Evolutionary conservation across 2,888 invertebrate genomes (phyloP).

Genomic region (Mesoligia furuncula): DNA sequence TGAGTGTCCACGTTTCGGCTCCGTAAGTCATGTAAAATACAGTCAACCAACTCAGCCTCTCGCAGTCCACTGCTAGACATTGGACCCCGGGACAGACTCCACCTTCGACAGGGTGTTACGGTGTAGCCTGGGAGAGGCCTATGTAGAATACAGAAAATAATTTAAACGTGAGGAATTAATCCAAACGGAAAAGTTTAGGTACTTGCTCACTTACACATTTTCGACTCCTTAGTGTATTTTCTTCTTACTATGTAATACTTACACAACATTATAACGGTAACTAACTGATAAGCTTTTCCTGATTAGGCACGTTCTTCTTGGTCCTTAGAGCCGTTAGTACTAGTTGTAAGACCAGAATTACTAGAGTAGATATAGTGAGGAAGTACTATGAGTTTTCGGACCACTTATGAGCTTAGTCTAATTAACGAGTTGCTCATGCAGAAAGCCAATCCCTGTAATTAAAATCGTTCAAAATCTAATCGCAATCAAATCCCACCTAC

Average conservation of each 20-base stretch:
- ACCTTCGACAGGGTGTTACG: too few species aligned
- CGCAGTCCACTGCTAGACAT: too few species aligned
- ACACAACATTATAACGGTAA: constrained; percentile 6
- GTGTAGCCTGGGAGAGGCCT: too few species aligned
- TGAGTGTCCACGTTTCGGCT: too few species aligned
- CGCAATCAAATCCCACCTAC: too few species aligned
- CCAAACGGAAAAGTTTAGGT: background rate
- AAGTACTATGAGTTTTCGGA: background rate
- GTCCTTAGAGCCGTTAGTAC: constrained; percentile 7
- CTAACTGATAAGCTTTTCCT: constrained; percentile 19
- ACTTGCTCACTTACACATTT: background rate
- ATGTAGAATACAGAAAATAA: too few species aligned
- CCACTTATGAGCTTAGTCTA: background rate
- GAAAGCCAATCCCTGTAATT: too few species aligned
- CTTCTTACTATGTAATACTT: constrained; percentile 26
- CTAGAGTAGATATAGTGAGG: background rate
- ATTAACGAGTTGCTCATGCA: constrained; percentile 1
- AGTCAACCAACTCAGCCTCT: too few species aligned
- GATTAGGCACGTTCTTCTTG: constrained; percentile 39
- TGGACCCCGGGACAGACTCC: too few species aligned
- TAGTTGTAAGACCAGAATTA: constrained; percentile 22
- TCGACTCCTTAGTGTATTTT: background rate
- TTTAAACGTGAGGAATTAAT: too few species aligned
- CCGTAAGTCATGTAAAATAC: too few species aligned
- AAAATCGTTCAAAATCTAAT: too few species aligned